These are phyloP conservation scores for Pachyramphus minor DNA, from an alignment of 2,113 vertebrate genomes.

Conservation along the genomic window DNA sequence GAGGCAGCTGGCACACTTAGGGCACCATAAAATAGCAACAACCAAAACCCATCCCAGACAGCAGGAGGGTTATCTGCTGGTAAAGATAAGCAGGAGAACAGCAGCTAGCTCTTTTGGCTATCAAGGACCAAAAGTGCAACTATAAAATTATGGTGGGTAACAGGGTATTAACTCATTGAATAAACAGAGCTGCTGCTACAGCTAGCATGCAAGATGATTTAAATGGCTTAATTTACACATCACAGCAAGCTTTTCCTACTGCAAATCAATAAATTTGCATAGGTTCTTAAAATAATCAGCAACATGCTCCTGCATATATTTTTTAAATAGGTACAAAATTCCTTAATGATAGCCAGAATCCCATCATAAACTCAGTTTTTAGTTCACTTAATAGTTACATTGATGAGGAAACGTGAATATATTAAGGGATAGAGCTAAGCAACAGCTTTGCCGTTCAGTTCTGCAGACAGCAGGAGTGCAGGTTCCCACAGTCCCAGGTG, in stretches of 20 bases:
- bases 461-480: background rate
- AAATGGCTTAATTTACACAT: slow-evolving; percentile 54
- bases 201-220: slow-evolving; percentile 17
- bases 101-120: background rate
- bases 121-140: background rate
- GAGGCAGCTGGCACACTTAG: background rate
- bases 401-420: background rate
- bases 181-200: background rate
- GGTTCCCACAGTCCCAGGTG: background rate
- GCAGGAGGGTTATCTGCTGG: background rate
- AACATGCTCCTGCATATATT: slow-evolving; percentile 38
- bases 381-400: background rate
- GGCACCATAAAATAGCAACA: background rate
- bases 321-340: slow-evolving; percentile 37
- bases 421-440: background rate
- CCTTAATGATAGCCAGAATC: slow-evolving; percentile 22
- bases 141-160: background rate
- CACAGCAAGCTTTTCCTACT: slow-evolving; percentile 28
- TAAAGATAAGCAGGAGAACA: background rate
- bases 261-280: slow-evolving; percentile 55
- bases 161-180: background rate
- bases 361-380: background rate
- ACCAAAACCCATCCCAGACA: background rate
- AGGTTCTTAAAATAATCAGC: slow-evolving; percentile 50
- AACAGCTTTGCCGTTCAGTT: background rate